Percentiles rank a stretch among this genome's conserved stretches.
Evolutionary conservation across 2,888 invertebrate species (phyloP).

Genomic region (Idaea aversata): DNA sequence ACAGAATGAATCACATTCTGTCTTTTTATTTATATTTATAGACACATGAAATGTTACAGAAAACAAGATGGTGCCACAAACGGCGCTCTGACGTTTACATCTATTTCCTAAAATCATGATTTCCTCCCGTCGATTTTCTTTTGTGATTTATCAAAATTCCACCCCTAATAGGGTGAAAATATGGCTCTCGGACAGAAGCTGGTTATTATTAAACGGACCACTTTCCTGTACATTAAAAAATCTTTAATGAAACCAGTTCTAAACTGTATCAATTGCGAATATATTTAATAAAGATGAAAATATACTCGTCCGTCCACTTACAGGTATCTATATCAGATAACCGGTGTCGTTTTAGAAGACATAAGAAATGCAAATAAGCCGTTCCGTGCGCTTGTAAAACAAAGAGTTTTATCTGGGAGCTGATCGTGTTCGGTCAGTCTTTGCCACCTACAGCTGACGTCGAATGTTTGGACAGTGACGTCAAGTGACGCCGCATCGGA

Average conservation of each 20-base stretch:
- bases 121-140: too few species aligned
- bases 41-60: too few species aligned
- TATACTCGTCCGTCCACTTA: conserved; percentile 41
- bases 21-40: too few species aligned
- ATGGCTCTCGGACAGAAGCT: not conserved
- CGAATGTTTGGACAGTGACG: conserved; percentile 14
- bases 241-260: conserved; percentile 22
- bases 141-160: too few species aligned
- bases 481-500: conserved; percentile 28
- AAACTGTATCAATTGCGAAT: conserved; percentile 15
- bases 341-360: conserved; percentile 43
- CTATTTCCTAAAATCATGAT: too few species aligned
- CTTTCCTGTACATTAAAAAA: not conserved
- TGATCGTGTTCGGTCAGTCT: conserved; percentile 41
- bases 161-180: too few species aligned
- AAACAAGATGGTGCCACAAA: too few species aligned
- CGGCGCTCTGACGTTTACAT: too few species aligned
- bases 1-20: too few species aligned
- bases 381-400: conserved; percentile 56
- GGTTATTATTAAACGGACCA: not conserved
- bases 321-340: conserved; percentile 42
- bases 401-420: conserved; percentile 53
- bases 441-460: conserved; percentile 41
- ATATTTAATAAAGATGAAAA: conserved; percentile 25
- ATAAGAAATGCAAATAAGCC: conserved; percentile 63